These are phyloP conservation scores for Lochmaea crataegi DNA, from an alignment of 2,888 invertebrate species.

Conservation along the genomic window DNA sequence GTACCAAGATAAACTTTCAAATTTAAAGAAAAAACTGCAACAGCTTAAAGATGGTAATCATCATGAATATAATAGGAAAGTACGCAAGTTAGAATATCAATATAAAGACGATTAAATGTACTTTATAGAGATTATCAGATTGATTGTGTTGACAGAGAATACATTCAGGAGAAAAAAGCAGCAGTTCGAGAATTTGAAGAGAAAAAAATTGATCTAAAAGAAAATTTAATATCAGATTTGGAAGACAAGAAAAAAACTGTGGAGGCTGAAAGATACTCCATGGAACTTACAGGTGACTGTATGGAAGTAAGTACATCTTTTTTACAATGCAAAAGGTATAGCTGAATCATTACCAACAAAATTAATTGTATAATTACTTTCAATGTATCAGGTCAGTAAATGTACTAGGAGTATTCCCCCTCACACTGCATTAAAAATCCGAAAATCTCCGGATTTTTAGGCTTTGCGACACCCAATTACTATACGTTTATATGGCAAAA, in stretches of 20 bases:
- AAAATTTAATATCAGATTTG: conserved; percentile 89
- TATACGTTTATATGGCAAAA: too few species aligned
- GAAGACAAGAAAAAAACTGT: conserved; percentile 92
- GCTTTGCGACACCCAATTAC: too few species aligned
- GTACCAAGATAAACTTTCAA: conserved; percentile 91
- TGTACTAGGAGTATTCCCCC: too few species aligned
- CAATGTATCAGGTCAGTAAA: conserved; percentile 70
- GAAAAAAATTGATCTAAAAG: conserved; percentile 91
- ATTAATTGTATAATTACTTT: too few species aligned
- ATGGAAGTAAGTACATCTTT: conserved; percentile 48
- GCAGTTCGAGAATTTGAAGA: conserved; percentile 94
- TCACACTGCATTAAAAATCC: too few species aligned
- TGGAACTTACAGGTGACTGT: conserved; percentile 81
- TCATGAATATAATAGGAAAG: conserved; percentile 84
- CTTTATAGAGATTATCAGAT: conserved; percentile 83
- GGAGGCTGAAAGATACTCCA: conserved; percentile 85
- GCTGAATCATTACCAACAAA: too few species aligned
- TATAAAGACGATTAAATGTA: conserved; percentile 84
- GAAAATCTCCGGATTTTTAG: too few species aligned
- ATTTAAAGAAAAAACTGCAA: conserved; percentile 88
- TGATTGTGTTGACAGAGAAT: conserved; percentile 90
- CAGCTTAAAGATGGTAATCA: conserved; percentile 81
- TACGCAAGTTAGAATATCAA: conserved; percentile 85
- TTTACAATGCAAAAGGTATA: neutral
- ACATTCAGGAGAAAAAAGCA: conserved; percentile 86